These are phyloP conservation scores for Spheniscus mendiculus DNA, from an alignment of 2,113 vertebrate genomes.

Conservation along the genomic window DNA sequence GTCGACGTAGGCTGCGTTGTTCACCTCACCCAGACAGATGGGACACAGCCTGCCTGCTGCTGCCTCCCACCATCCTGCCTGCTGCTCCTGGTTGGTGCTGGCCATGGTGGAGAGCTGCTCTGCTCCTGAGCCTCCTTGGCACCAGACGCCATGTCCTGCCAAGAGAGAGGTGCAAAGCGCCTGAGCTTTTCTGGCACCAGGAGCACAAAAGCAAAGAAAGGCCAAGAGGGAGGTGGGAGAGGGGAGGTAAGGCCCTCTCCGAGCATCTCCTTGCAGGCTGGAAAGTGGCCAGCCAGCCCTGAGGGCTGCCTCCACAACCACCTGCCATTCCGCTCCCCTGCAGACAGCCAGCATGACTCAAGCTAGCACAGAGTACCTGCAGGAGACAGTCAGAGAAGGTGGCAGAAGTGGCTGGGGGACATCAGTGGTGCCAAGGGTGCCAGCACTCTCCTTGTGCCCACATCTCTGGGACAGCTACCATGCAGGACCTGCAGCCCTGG, in stretches of 20 bases:
- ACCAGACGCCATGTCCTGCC: too few species aligned
- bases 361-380: not conserved
- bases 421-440: not conserved
- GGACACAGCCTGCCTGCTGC: too few species aligned
- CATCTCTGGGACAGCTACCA: not conserved
- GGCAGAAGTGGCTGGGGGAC: not conserved
- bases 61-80: too few species aligned
- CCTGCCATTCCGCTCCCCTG: not conserved
- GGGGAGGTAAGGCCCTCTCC: not conserved
- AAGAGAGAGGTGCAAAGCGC: too few species aligned
- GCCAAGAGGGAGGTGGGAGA: not conserved
- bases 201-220: not conserved
- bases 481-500: not conserved
- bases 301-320: not conserved
- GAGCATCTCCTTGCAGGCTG: not conserved
- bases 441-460: not conserved
- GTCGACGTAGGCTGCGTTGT: too few species aligned
- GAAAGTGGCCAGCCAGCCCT: not conserved
- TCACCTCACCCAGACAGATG: too few species aligned
- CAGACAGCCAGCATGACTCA: not conserved
- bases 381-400: not conserved
- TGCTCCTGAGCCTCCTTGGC: too few species aligned
- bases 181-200: not conserved
- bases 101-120: too few species aligned
- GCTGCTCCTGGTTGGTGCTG: too few species aligned